phyloP scores from a whole-genome alignment of 2,888 invertebrate species.

The Meganola albula region DNA sequence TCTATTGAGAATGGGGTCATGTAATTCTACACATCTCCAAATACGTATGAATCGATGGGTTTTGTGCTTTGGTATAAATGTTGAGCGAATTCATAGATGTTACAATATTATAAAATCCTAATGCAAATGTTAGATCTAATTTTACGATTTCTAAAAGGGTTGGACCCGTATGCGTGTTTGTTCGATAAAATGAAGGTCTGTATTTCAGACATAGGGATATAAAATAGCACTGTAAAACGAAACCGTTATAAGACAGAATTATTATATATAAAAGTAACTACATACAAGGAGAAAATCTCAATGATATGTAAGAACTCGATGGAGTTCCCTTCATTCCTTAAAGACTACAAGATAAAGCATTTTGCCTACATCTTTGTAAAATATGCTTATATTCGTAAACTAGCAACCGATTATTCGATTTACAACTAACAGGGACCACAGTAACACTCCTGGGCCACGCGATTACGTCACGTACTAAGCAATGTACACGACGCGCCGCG shows the following conservation, averaged over 20 bases:
- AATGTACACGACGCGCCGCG: constrained; percentile 30
- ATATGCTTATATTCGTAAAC: constrained; percentile 49
- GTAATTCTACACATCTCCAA: constrained; percentile 65
- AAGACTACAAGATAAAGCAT: constrained; percentile 70
- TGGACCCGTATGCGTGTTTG: constrained; percentile 75
- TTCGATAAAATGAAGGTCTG: constrained; percentile 55
- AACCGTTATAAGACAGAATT: constrained; percentile 46
- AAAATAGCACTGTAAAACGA: constrained; percentile 59
- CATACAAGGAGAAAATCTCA: constrained; percentile 73
- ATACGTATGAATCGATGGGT: constrained; percentile 74
- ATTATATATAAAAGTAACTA: constrained; percentile 50
- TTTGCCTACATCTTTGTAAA: constrained; percentile 62
- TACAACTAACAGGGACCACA: constrained; percentile 25
- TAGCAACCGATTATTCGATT: constrained; percentile 51
- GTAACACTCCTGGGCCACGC: constrained; percentile 17
- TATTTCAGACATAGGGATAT: constrained; percentile 42
- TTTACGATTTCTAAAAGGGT: constrained; percentile 72
- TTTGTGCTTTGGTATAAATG: constrained; percentile 77
- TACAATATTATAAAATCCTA: constrained; percentile 69
- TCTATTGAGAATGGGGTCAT: constrained; percentile 62
- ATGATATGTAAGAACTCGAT: constrained; percentile 75
- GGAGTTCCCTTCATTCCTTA: constrained; percentile 68
- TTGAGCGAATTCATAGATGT: constrained; percentile 74
- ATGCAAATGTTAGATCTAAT: constrained; percentile 71
- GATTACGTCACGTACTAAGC: constrained; percentile 32